Conservation (phyloP, 2,888 invertebrate species). For the Nemotelus pantherinus region DNA sequence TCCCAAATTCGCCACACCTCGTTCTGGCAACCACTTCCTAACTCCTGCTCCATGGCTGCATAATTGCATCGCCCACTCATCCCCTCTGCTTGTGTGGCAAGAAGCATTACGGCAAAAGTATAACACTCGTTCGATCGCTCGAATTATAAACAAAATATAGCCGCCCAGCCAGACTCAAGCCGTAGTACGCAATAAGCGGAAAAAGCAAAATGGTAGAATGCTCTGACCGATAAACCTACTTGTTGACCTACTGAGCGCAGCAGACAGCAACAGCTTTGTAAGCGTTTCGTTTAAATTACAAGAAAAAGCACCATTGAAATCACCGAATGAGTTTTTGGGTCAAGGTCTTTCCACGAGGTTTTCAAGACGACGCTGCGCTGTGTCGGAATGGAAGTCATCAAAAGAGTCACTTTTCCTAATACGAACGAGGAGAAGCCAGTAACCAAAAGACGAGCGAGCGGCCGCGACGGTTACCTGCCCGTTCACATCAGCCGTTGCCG, state of each 20-base stretch:
- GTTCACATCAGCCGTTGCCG: no score
- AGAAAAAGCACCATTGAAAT: slow-evolving; percentile 32
- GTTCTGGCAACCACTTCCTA: no score
- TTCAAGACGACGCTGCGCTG: neutral
- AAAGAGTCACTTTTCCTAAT: slow-evolving; percentile 33
- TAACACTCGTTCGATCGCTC: neutral
- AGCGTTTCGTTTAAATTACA: slow-evolving; percentile 25
- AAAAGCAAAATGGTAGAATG: slow-evolving; percentile 33
- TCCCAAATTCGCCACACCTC: no score
- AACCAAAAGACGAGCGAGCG: no score
- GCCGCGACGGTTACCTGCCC: no score
- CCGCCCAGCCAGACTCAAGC: neutral
- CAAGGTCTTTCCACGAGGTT: slow-evolving; percentile 47
- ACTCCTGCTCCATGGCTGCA: no score
- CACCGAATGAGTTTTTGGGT: slow-evolving; percentile 48
- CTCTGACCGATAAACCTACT: slow-evolving; percentile 50
- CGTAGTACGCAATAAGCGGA: slow-evolving; percentile 30
- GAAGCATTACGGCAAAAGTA: neutral
- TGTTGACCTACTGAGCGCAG: slow-evolving; percentile 46
- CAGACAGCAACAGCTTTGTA: slow-evolving; percentile 21
- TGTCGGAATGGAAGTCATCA: slow-evolving; percentile 22
- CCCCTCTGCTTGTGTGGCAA: no score
- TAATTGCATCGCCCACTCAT: no score
- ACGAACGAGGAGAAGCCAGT: neutral
- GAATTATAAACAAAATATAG: neutral